Evolutionary conservation across 2,888 invertebrate genomes (phyloP).

Genomic region (Osedax fenrisi): DNA sequence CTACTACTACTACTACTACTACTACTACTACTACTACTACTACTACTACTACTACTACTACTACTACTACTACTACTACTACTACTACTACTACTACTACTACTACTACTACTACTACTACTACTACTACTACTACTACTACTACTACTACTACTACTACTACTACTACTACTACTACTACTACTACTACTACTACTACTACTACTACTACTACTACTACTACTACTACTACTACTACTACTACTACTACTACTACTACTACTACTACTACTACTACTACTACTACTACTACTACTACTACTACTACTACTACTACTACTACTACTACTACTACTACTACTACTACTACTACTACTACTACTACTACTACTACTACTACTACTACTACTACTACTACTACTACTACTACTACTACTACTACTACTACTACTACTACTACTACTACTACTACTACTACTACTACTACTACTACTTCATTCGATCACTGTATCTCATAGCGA

Average conservation of each 20-base stretch:
- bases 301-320: not conserved
- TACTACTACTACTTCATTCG: conserved; percentile 12
- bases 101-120: not conserved
- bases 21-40: conserved; percentile 18
- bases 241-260: conserved; percentile 4
- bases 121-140: not conserved
- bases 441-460: conserved; percentile 18
- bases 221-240: conserved; percentile 1
- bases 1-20: conserved; percentile 19
- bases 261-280: conserved; percentile 3
- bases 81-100: conserved; percentile 5
- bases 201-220: conserved; percentile 8
- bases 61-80: conserved; percentile 19
- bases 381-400: conserved; percentile 10
- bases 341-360: not conserved
- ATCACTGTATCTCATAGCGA: too few relatives aligned
- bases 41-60: conserved; percentile 16
- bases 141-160: conserved; percentile 5
- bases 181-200: not conserved
- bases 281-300: not conserved
- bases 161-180: not conserved
- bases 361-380: conserved; percentile 4
- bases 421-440: conserved; percentile 12
- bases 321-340: conserved; percentile 6
- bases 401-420: conserved; percentile 19